Percentiles rank a stretch among this genome's conserved stretches.
Evolutionary conservation across 2,888 invertebrate genomes (phyloP).

Genomic region (Neoitamus cyanurus): DNA sequence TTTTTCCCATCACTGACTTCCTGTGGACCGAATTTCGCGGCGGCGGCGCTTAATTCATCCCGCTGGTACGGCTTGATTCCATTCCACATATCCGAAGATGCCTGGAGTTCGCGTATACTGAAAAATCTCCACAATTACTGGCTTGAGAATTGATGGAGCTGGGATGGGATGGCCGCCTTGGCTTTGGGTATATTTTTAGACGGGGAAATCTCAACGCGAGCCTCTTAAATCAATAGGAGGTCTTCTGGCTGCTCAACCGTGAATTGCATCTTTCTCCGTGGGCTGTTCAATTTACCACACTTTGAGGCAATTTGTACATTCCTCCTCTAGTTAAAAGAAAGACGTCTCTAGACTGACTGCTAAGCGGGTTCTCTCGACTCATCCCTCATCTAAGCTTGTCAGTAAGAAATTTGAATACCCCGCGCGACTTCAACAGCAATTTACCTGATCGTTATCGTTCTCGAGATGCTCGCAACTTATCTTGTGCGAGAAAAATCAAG

Average conservation of each 20-base stretch:
- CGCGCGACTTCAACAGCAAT: not conserved
- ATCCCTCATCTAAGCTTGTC: not conserved
- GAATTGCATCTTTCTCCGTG: slow-evolving; percentile 45
- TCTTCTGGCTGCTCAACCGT: slow-evolving; percentile 19
- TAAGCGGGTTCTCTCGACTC: not conserved
- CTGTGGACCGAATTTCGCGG: slow-evolving; percentile 9
- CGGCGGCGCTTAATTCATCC: not conserved
- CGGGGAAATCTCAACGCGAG: slow-evolving; percentile 23
- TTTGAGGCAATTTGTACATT: slow-evolving; percentile 40
- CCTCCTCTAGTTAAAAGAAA: slow-evolving; percentile 24
- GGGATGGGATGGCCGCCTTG: not conserved
- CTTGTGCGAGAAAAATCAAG: not conserved
- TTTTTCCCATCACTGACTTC: not conserved
- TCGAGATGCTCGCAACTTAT: not conserved
- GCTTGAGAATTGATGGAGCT: not conserved
- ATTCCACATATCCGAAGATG: slow-evolving; percentile 14
- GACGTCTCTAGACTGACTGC: not conserved
- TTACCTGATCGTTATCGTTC: slow-evolving; percentile 38
- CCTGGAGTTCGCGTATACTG: slow-evolving; percentile 1
- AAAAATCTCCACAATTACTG: slow-evolving; percentile 4
- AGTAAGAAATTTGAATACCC: slow-evolving; percentile 25
- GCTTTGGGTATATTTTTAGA: slow-evolving; percentile 36
- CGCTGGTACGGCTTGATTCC: not conserved
- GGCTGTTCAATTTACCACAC: slow-evolving; percentile 43
- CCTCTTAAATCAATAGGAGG: slow-evolving; percentile 46